Evolutionary conservation across 2,888 invertebrate species (phyloP).

Genomic region (Cheilosia soror): DNA sequence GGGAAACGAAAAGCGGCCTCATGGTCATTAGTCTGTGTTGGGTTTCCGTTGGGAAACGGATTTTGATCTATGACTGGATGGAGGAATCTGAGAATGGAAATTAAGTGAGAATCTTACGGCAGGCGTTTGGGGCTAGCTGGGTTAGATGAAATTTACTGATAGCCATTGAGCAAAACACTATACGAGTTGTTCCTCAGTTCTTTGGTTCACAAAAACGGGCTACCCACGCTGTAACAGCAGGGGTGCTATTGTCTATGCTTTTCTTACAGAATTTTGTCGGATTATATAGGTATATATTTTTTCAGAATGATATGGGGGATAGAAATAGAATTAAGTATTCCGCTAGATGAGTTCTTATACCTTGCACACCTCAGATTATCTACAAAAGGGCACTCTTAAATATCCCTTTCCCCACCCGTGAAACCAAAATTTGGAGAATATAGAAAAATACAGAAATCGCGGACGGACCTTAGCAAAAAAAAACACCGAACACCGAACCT

Average conservation of each 20-base stretch:
- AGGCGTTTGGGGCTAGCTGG: conserved; percentile 8
- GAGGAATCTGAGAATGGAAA: conserved; percentile 46
- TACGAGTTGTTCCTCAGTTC: background rate
- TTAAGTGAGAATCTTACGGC: conserved; percentile 46
- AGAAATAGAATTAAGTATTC: background rate
- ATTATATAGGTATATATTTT: conserved; percentile 3
- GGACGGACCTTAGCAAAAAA: too few relatives aligned
- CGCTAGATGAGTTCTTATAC: background rate
- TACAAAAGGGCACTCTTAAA: too few relatives aligned
- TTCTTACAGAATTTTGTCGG: background rate
- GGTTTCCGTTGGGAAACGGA: conserved; percentile 34
- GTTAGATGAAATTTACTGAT: conserved; percentile 47
- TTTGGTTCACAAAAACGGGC: conserved; percentile 19
- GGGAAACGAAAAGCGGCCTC: conserved; percentile 1
- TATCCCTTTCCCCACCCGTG: too few relatives aligned
- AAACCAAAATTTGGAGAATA: too few relatives aligned
- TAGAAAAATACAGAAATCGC: too few relatives aligned
- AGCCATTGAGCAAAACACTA: conserved; percentile 42
- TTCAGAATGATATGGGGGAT: background rate
- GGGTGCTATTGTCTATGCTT: conserved; percentile 45
- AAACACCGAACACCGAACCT: too few relatives aligned
- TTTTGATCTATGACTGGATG: conserved; percentile 49
- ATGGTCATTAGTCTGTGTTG: conserved; percentile 24
- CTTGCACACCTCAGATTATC: too few relatives aligned
- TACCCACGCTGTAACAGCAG: conserved; percentile 45